phyloP scores from a whole-genome alignment of 1,140 invertebrate genomes.

The Drosophila bocqueti region DNA sequence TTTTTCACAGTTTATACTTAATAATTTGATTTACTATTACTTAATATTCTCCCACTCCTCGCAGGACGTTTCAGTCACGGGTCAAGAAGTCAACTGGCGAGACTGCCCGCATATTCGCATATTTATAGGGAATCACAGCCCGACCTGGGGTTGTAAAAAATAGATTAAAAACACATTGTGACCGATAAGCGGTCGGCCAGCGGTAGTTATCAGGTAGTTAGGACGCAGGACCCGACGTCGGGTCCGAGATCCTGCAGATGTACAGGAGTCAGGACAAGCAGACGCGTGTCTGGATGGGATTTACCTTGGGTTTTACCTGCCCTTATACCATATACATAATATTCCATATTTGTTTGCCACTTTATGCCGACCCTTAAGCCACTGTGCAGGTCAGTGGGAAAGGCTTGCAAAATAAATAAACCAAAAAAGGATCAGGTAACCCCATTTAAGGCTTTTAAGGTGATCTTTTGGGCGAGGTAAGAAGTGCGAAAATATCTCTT shows the following conservation, averaged over 20 bases:
- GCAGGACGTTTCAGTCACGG: slow-evolving; percentile 23
- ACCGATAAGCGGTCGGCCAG: slow-evolving; percentile 28
- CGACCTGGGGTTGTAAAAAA: slow-evolving; percentile 23
- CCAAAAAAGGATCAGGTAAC: slow-evolving; percentile 9
- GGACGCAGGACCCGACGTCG: slow-evolving; percentile 1
- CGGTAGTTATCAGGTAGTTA: slow-evolving; percentile 40
- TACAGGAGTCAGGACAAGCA: slow-evolving; percentile 42
- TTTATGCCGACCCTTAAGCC: not conserved
- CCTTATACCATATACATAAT: not conserved
- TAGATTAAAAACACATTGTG: slow-evolving; percentile 69
- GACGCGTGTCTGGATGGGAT: slow-evolving; percentile 36
- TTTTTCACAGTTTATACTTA: not conserved
- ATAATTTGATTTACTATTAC: not conserved
- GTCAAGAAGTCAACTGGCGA: slow-evolving; percentile 51
- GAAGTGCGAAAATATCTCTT: not conserved
- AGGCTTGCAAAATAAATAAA: not conserved
- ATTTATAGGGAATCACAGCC: slow-evolving; percentile 36
- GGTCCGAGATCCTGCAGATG: not conserved
- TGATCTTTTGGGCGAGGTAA: not conserved
- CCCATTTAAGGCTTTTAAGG: not conserved
- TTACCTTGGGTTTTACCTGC: slow-evolving; percentile 42
- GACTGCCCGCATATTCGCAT: not conserved
- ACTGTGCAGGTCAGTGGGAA: slow-evolving; percentile 19
- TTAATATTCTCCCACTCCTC: not conserved
- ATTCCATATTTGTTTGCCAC: not conserved